Evolutionary conservation across 2,888 invertebrate genomes (phyloP).

Genomic region (Empis stercorea): DNA sequence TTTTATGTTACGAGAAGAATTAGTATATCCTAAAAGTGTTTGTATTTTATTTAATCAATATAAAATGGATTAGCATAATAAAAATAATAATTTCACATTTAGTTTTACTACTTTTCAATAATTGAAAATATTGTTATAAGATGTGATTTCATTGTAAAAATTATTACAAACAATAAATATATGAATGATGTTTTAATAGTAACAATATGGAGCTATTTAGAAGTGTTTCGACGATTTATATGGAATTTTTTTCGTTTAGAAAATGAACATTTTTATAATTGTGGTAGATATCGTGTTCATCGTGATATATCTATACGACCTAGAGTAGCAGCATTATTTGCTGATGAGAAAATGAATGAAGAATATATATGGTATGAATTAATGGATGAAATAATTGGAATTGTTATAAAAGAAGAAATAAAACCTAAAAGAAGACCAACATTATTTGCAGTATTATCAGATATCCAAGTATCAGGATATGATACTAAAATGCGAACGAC

Average conservation of each 20-base stretch:
- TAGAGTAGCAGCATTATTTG: too few relatives aligned
- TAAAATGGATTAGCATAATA: too few relatives aligned
- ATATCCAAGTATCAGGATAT: too few relatives aligned
- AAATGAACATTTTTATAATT: slow-evolving; percentile 82
- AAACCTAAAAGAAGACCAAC: too few relatives aligned
- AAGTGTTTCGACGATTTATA: slow-evolving; percentile 62
- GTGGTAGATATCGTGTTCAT: slow-evolving; percentile 78
- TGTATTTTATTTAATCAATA: slow-evolving; percentile 21
- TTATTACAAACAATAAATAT: slow-evolving; percentile 53
- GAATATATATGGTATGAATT: too few relatives aligned
- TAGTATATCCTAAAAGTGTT: slow-evolving; percentile 64
- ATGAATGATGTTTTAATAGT: slow-evolving; percentile 54
- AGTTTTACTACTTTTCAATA: slow-evolving; percentile 72
- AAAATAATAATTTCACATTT: slow-evolving; percentile 1
- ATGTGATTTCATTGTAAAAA: slow-evolving; percentile 41
- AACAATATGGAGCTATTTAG: too few relatives aligned
- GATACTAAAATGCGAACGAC: too few relatives aligned
- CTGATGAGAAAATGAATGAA: too few relatives aligned
- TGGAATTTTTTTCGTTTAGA: slow-evolving; percentile 85
- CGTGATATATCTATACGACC: slow-evolving; percentile 59
- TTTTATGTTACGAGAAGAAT: slow-evolving; percentile 60
- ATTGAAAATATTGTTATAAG: slow-evolving; percentile 65
- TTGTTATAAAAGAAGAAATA: too few relatives aligned
- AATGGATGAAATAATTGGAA: too few relatives aligned
- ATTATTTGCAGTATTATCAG: too few relatives aligned